These are phyloP conservation scores for Pantherophis vulpinus DNA, from an alignment of 2,797 vertebrate species.

Conservation along the genomic window DNA sequence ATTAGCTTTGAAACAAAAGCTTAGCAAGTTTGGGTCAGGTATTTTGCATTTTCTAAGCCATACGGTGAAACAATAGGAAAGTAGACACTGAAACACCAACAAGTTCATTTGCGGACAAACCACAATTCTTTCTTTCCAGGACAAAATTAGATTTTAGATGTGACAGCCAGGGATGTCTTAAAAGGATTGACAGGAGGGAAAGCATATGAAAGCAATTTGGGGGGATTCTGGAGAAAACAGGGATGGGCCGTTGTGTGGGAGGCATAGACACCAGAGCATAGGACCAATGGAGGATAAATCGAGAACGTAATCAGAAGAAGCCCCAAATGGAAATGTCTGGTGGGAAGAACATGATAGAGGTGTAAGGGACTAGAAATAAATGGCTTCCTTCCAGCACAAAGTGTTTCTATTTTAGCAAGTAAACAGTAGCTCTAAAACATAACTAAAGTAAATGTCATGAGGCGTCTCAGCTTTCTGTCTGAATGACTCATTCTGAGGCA, in stretches of 20 bases:
- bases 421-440: slow-evolving; percentile 7
- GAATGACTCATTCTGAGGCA: not conserved
- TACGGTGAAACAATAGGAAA: not conserved
- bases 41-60: not conserved
- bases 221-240: not conserved
- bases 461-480: not conserved
- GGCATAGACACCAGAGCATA: not conserved
- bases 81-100: not conserved
- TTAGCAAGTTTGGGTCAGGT: not conserved
- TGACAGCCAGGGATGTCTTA: not conserved
- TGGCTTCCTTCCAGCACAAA: slow-evolving; percentile 7
- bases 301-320: not conserved
- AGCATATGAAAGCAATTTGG: not conserved
- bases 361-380: not conserved
- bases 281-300: not conserved
- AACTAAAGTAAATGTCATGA: slow-evolving; percentile 2
- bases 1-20: not conserved
- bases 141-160: slow-evolving; percentile 4
- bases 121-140: slow-evolving; percentile 14
- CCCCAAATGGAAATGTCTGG: not conserved
- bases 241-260: not conserved
- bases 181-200: not conserved
- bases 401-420: slow-evolving; percentile 15
- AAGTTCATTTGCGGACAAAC: not conserved
- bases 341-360: not conserved